Conservation (phyloP, 2,888 invertebrate species). For the Platypus cylindrus region DNA sequence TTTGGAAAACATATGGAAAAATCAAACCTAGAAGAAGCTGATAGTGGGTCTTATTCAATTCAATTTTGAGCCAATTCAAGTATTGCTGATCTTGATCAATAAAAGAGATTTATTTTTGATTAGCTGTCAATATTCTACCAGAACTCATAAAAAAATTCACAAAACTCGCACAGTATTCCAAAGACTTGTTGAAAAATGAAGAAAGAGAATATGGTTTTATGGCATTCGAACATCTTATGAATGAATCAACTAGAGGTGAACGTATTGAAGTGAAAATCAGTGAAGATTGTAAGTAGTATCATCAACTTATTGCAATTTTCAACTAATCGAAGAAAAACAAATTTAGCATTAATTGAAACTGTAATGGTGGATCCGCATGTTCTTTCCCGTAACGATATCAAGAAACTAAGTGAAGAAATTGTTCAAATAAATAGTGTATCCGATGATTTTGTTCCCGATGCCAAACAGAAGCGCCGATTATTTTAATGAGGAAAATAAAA, state of each 20-base stretch:
- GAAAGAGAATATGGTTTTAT: constrained; percentile 21
- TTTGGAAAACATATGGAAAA: no score
- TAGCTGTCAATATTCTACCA: constrained; percentile 22
- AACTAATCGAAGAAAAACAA: no score
- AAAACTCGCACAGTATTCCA: constrained; percentile 16
- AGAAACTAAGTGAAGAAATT: constrained; percentile 25
- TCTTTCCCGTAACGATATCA: constrained; percentile 25
- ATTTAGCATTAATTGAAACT: constrained; percentile 22
- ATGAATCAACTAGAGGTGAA: constrained; percentile 18
- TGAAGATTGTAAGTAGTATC: constrained; percentile 21
- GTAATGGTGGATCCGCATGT: constrained; percentile 21
- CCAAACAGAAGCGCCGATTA: constrained; percentile 10
- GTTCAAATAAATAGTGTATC: constrained; percentile 21
- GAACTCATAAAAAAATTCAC: constrained; percentile 19
- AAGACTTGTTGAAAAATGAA: constrained; percentile 15
- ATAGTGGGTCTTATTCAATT: constrained; percentile 15
- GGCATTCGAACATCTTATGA: constrained; percentile 23
- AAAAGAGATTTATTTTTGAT: no score
- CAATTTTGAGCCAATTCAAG: background rate
- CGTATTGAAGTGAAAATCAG: constrained; percentile 18
- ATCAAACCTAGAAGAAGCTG: constrained; percentile 22
- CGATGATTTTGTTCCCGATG: constrained; percentile 18
- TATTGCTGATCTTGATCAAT: no score
- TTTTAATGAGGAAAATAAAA: no score
- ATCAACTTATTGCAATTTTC: background rate